A percentile compares a stretch with the other conserved stretches of the same genome.
phyloP scores from a whole-genome alignment of 2,888 invertebrate genomes.

The Spilarctia lutea region DNA sequence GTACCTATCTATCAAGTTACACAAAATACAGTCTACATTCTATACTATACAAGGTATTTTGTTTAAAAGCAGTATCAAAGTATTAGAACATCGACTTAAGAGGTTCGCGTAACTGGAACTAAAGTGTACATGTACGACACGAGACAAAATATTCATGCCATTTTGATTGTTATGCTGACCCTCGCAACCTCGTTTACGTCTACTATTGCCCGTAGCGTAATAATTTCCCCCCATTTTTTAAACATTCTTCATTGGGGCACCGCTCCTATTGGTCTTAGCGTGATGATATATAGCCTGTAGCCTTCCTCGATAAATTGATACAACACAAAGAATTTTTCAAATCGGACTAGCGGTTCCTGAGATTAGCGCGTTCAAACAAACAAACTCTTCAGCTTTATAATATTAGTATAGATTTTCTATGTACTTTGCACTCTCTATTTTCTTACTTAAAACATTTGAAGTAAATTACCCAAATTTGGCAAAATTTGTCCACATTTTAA shows the following conservation, averaged over 20 bases:
- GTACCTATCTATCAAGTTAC: not conserved
- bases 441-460: not conserved
- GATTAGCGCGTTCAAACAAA: no score
- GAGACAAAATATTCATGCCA: not conserved
- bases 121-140: not conserved
- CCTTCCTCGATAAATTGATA: no score
- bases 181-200: no score
- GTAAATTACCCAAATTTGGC: conserved; percentile 79
- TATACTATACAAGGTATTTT: not conserved
- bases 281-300: no score
- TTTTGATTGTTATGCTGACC: not conserved
- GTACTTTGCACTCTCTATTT: not conserved
- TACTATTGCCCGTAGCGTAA: no score
- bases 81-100: not conserved
- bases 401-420: not conserved
- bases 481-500: conserved; percentile 84
- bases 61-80: not conserved
- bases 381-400: no score
- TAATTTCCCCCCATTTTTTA: no score
- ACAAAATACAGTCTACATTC: not conserved
- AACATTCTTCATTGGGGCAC: no score
- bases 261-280: no score
- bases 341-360: no score
- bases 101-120: not conserved
- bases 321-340: no score